Conservation (phyloP, 2,113 vertebrate genomes). For the Girardinichthys multiradiatus region DNA sequence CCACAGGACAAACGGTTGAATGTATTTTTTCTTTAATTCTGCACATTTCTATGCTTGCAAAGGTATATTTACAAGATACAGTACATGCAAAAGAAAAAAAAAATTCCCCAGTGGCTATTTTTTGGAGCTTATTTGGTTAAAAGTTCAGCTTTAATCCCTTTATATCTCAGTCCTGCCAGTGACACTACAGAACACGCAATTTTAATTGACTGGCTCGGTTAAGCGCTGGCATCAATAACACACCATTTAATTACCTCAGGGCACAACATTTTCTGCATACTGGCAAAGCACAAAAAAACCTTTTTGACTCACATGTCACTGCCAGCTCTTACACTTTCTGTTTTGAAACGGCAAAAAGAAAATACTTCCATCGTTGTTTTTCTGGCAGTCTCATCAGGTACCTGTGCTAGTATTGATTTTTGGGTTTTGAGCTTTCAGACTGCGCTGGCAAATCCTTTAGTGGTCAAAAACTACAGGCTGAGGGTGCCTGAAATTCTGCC, state of each 20-base stretch:
- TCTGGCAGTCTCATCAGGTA: slow-evolving; percentile 10
- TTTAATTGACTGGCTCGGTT: slow-evolving; percentile 64
- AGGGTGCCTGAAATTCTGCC: slow-evolving; percentile 51
- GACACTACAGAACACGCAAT: slow-evolving; percentile 48
- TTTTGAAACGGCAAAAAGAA: background rate
- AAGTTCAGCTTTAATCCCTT: slow-evolving; percentile 64
- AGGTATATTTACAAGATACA: slow-evolving; percentile 48
- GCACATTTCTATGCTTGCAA: slow-evolving; percentile 43
- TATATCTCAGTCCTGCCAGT: slow-evolving; percentile 45
- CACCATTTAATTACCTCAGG: slow-evolving; percentile 44
- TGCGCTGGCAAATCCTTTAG: slow-evolving; percentile 27
- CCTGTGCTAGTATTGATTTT: slow-evolving; percentile 13
- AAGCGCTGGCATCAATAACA: slow-evolving; percentile 42
- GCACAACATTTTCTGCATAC: slow-evolving; percentile 14
- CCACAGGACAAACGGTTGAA: background rate
- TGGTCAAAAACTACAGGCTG: slow-evolving; percentile 33
- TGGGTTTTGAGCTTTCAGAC: slow-evolving; percentile 9
- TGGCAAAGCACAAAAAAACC: background rate
- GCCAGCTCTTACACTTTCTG: background rate
- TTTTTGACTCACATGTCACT: background rate
- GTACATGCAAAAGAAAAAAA: slow-evolving; percentile 39
- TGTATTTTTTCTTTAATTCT: slow-evolving; percentile 39
- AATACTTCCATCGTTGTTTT: slow-evolving; percentile 3
- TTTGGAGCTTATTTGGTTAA: slow-evolving; percentile 40
- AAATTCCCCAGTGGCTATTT: slow-evolving; percentile 33